These are phyloP conservation scores for Synanthedon andrenaeformis DNA, from an alignment of 2,888 invertebrate genomes.

Conservation along the genomic window DNA sequence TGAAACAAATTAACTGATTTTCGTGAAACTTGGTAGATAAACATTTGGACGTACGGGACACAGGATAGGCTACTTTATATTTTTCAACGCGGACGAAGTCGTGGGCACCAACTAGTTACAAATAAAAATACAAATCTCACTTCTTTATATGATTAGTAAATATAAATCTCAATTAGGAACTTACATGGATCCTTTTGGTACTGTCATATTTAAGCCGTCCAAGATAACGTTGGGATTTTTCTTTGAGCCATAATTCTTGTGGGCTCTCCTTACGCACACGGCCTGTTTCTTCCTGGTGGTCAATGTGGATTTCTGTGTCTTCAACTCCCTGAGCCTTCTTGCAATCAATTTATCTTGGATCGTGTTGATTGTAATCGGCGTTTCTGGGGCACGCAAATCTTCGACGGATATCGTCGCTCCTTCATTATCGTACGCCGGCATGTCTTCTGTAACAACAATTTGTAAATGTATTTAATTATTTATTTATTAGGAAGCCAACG, in stretches of 20 bases:
- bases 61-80: too few species aligned
- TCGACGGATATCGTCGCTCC: slow-evolving; percentile 62
- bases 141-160: too few species aligned
- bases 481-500: neutral
- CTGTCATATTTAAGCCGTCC: slow-evolving; percentile 91
- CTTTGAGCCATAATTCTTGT: slow-evolving; percentile 85
- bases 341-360: slow-evolving; percentile 40
- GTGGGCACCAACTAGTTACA: too few species aligned
- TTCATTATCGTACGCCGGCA: slow-evolving; percentile 64
- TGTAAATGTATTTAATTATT: neutral
- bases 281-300: slow-evolving; percentile 82
- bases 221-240: slow-evolving; percentile 85
- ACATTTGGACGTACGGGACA: too few species aligned
- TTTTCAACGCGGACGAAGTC: too few species aligned
- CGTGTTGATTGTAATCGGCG: slow-evolving; percentile 35
- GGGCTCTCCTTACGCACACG: slow-evolving; percentile 85
- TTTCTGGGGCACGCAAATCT: slow-evolving; percentile 39
- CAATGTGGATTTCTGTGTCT: slow-evolving; percentile 77
- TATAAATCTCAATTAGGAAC: too few species aligned
- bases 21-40: too few species aligned
- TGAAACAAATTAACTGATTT: too few species aligned
- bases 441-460: slow-evolving; percentile 27
- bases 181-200: slow-evolving; percentile 90
- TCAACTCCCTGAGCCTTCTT: slow-evolving; percentile 42
- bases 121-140: too few species aligned